phyloP scores from a whole-genome alignment of 2,888 invertebrate species.

The Tenthredo livida region DNA sequence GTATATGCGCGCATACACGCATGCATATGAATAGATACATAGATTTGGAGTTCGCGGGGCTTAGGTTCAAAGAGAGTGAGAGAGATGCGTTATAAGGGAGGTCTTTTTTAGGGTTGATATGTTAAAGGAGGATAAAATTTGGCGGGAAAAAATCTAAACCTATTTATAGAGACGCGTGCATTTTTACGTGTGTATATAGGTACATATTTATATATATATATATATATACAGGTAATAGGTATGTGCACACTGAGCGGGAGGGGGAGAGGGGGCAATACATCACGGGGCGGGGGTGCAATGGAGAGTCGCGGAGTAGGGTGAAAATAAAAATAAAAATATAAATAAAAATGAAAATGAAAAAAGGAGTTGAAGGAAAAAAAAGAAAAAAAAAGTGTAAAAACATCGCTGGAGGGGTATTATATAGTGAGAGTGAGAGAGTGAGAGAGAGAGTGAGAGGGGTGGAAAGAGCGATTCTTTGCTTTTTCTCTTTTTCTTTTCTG shows the following conservation, averaged over 20 bases:
- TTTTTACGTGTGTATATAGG: not conserved
- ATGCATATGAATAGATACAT: not conserved
- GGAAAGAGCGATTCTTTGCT: slow-evolving; percentile 44
- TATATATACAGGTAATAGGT: not conserved
- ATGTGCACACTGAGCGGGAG: slow-evolving; percentile 56
- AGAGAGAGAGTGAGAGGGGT: not conserved
- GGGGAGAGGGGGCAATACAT: slow-evolving; percentile 72
- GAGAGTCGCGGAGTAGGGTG: slow-evolving; percentile 8
- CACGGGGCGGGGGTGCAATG: slow-evolving; percentile 64
- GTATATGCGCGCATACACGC: not conserved
- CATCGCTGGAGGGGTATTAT: slow-evolving; percentile 25
- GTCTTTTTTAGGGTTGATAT: too few species aligned
- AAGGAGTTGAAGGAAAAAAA: not conserved
- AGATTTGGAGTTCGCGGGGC: not conserved
- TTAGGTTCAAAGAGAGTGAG: not conserved
- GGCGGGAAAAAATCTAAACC: slow-evolving; percentile 72
- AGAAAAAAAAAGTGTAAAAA: not conserved
- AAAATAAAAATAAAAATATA: not conserved
- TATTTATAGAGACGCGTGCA: not conserved
- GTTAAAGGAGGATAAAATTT: slow-evolving; percentile 62
- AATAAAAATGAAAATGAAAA: not conserved
- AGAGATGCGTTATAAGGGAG: not conserved
- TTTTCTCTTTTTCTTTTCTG: slow-evolving; percentile 48
- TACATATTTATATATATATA: not conserved
- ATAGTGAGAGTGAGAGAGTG: not conserved